Conservation (phyloP, 2,888 invertebrate genomes). For the Alloscopus bannaensis region DNA sequence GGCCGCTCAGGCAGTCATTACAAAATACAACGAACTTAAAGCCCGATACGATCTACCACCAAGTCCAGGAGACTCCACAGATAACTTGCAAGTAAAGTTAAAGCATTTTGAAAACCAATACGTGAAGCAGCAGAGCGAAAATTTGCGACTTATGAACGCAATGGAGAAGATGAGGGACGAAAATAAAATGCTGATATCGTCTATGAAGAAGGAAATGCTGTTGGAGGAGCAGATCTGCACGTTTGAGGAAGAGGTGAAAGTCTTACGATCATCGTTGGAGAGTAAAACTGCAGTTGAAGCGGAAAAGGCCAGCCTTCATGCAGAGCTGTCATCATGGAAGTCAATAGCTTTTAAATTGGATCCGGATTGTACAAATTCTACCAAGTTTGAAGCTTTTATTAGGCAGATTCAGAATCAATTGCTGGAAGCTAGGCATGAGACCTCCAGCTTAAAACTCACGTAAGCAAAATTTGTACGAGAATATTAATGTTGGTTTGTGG, state of each 20-base stretch:
- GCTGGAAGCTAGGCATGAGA: constrained; percentile 69
- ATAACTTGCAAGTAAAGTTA: constrained; percentile 49
- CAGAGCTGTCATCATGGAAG: constrained; percentile 65
- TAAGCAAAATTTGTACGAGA: constrained; percentile 50
- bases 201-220: constrained; percentile 70
- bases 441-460: constrained; percentile 60
- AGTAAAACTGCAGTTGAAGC: constrained; percentile 63
- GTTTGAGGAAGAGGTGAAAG: constrained; percentile 58
- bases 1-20: constrained; percentile 48
- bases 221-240: constrained; percentile 67
- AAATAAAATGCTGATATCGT: constrained; percentile 58
- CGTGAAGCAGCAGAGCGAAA: constrained; percentile 66
- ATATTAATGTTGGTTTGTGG: not conserved
- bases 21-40: constrained; percentile 60
- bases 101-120: constrained; percentile 70
- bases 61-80: constrained; percentile 29
- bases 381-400: constrained; percentile 65
- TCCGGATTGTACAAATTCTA: constrained; percentile 59
- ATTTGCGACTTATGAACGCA: constrained; percentile 43
- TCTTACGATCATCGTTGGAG: constrained; percentile 51
- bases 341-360: constrained; percentile 66
- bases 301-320: constrained; percentile 53
- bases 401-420: constrained; percentile 67
- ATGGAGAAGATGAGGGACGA: constrained; percentile 59
- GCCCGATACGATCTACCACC: constrained; percentile 43